phyloP scores from a whole-genome alignment of 2,797 vertebrate species.

The Amazona ochrocephala region DNA sequence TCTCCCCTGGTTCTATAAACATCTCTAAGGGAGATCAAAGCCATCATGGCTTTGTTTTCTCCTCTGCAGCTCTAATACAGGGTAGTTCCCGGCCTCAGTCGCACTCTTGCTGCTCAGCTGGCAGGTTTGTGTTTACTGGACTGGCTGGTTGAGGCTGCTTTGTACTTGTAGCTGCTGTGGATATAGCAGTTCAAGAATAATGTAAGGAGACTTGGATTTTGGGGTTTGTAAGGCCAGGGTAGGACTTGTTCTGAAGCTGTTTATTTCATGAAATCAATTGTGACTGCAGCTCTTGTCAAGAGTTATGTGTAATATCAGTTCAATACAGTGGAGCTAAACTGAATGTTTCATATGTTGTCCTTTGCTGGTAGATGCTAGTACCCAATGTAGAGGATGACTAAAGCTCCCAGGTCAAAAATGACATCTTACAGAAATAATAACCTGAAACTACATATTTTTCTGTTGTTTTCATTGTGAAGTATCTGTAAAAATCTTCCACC shows the following conservation, averaged over 20 bases:
- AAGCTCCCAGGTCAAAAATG: background rate
- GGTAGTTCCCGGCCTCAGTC: fast-evolving
- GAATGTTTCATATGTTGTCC: background rate
- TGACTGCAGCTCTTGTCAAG: background rate
- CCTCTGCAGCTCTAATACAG: background rate
- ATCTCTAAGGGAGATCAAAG: background rate
- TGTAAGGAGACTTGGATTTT: fast-evolving
- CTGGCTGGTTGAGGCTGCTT: background rate
- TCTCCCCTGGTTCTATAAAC: background rate
- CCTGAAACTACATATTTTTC: background rate
- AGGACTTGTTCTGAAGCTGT: background rate
- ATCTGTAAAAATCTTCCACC: background rate
- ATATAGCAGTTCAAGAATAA: background rate
- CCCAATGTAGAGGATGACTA: background rate
- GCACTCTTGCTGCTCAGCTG: background rate
- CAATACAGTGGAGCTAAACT: background rate
- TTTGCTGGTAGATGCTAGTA: background rate
- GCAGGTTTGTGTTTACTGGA: background rate
- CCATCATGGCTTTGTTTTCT: background rate
- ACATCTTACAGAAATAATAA: background rate
- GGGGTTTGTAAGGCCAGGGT: background rate
- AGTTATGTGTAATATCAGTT: background rate
- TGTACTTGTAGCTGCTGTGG: background rate
- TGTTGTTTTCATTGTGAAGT: background rate
- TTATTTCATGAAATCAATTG: background rate